These are phyloP conservation scores for Scortum barcoo DNA, from an alignment of 2,113 vertebrate species.

Conservation along the genomic window DNA sequence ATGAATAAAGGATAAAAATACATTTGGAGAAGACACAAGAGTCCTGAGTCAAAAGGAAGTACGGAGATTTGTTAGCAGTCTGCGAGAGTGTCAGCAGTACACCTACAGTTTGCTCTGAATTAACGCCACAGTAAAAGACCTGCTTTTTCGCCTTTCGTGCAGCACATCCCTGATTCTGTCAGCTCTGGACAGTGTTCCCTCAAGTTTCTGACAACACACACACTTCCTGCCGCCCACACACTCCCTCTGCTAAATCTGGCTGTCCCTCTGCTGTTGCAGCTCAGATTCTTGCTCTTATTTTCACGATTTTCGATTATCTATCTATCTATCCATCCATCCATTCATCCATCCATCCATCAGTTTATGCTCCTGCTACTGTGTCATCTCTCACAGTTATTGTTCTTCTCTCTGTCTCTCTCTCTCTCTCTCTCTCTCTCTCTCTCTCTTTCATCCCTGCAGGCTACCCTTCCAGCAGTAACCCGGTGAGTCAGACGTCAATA, in stretches of 20 bases:
- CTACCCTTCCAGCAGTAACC: conserved; percentile 7
- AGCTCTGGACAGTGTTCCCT: conserved; percentile 68
- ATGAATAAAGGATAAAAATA: conserved; percentile 48
- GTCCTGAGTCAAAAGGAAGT: conserved; percentile 35
- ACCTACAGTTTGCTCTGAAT: conserved; percentile 54
- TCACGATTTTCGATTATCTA: background rate
- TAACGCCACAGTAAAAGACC: conserved; percentile 26
- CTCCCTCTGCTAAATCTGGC: conserved; percentile 65
- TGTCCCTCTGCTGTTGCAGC: conserved; percentile 38
- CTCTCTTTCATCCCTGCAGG: background rate
- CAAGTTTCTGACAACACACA: conserved; percentile 63
- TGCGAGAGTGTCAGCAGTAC: conserved; percentile 24
- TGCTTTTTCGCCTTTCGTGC: conserved; percentile 27
- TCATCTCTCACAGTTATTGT: too few relatives aligned
- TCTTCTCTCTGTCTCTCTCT: background rate
- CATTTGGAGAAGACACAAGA: conserved; percentile 22
- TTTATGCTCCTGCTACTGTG: background rate
- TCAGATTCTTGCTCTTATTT: conserved; percentile 31
- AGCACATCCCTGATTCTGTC: conserved; percentile 49
- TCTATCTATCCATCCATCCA: background rate
- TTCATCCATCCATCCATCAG: background rate
- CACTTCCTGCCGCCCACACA: conserved; percentile 62
- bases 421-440: background rate
- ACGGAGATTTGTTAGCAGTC: conserved; percentile 39
- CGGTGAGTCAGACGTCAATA: conserved; percentile 60